A percentile compares a stretch with the other conserved stretches of the same genome.
phyloP scores from a whole-genome alignment of 2,888 invertebrate genomes.

The Rotaria macrura region DNA sequence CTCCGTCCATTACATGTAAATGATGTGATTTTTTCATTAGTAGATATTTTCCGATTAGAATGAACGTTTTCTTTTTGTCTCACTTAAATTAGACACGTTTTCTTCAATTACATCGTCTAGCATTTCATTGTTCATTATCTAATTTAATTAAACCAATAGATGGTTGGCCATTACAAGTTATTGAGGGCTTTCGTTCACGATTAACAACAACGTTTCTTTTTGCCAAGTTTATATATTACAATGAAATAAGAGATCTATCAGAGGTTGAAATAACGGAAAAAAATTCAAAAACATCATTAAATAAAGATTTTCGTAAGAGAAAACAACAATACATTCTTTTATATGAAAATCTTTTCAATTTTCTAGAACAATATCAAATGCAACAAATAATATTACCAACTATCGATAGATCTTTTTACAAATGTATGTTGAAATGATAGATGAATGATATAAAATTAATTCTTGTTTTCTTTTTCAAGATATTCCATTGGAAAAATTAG shows the following conservation, averaged over 20 bases:
- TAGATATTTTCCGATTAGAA: too few species aligned
- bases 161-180: neutral
- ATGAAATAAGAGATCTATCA: neutral
- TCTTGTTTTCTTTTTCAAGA: neutral
- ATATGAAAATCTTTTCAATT: neutral
- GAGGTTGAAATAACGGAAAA: constrained; percentile 9
- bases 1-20: neutral
- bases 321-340: neutral
- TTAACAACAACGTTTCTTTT: neutral
- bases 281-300: neutral
- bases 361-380: neutral
- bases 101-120: neutral
- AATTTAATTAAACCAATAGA: neutral
- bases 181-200: neutral
- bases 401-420: neutral
- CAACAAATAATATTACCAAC: neutral
- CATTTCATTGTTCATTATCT: neutral
- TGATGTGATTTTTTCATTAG: too few species aligned
- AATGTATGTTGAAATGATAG: neutral
- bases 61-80: neutral
- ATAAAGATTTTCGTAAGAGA: neutral
- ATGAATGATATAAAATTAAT: too few species aligned
- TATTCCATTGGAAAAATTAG: neutral
- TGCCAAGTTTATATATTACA: neutral
- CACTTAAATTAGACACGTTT: neutral